Percentiles rank a stretch among this genome's conserved stretches.
Evolutionary conservation across 2,797 vertebrate species (phyloP).

Genomic region (Semaprochilodus insignis): DNA sequence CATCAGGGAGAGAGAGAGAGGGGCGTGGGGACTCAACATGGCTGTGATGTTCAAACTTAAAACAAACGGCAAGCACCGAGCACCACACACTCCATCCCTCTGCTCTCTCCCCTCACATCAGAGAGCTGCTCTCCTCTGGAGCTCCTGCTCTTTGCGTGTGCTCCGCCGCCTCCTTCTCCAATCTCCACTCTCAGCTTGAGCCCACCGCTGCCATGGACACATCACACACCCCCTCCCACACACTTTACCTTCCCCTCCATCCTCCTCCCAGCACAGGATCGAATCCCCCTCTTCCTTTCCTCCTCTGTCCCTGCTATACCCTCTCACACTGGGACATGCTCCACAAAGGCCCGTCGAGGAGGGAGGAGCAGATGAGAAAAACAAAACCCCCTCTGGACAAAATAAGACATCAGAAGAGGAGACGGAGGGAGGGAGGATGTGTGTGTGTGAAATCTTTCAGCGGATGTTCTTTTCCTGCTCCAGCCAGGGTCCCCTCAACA

Average conservation of each 20-base stretch:
- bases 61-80: constrained; percentile 40
- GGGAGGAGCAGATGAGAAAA: constrained; percentile 52
- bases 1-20: constrained; percentile 40
- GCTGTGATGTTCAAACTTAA: constrained; percentile 63
- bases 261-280: constrained; percentile 45
- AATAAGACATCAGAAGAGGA: constrained; percentile 40
- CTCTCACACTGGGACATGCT: constrained; percentile 50
- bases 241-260: not conserved
- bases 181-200: constrained; percentile 79
- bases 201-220: constrained; percentile 73
- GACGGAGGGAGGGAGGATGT: not conserved
- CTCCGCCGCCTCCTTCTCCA: constrained; percentile 72
- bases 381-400: constrained; percentile 35
- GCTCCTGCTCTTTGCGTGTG: constrained; percentile 73
- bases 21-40: constrained; percentile 48
- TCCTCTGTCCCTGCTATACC: constrained; percentile 18
- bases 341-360: constrained; percentile 20
- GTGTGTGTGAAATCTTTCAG: constrained; percentile 27
- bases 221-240: constrained; percentile 57
- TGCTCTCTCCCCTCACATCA: constrained; percentile 48
- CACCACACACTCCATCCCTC: constrained; percentile 55
- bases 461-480: constrained; percentile 44
- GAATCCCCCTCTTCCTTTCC: constrained; percentile 44
- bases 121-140: constrained; percentile 54
- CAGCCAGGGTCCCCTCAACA: constrained; percentile 6